Conservation (phyloP, 2,797 vertebrate genomes). For the Monodelphis domestica region DNA sequence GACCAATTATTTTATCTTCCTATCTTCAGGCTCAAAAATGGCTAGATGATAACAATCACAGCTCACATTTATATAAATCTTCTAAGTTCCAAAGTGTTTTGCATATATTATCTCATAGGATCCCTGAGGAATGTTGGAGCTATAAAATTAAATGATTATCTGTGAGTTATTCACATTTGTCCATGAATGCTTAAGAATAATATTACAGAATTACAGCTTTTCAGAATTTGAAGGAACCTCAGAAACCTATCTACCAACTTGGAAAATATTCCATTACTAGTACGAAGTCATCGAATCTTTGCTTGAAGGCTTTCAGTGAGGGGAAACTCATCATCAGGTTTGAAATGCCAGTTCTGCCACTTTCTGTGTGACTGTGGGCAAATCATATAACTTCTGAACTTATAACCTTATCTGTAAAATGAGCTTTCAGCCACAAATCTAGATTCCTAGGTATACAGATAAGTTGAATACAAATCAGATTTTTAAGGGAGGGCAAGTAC, state of each 20-base stretch:
- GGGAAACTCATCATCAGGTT: background rate
- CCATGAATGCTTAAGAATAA: slow-evolving; percentile 46
- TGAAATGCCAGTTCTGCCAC: background rate
- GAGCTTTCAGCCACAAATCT: background rate
- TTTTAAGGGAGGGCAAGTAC: background rate
- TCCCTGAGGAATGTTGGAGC: background rate
- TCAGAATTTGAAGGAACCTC: slow-evolving; percentile 31
- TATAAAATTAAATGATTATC: background rate
- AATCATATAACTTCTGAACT: background rate
- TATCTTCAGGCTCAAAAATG: background rate
- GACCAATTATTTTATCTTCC: background rate
- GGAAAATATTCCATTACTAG: background rate
- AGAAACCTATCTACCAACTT: slow-evolving; percentile 15
- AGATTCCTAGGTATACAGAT: background rate
- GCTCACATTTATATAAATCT: background rate
- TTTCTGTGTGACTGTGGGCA: background rate
- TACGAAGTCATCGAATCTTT: background rate
- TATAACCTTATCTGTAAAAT: background rate
- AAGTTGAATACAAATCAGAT: background rate
- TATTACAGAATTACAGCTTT: slow-evolving; percentile 14
- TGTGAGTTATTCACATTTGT: slow-evolving; percentile 65
- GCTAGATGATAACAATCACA: background rate
- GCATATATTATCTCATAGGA: background rate
- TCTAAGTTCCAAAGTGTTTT: background rate
- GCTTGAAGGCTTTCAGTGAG: background rate